Conservation (phyloP, 2,113 vertebrate species). For the Spilogale gracilis region DNA sequence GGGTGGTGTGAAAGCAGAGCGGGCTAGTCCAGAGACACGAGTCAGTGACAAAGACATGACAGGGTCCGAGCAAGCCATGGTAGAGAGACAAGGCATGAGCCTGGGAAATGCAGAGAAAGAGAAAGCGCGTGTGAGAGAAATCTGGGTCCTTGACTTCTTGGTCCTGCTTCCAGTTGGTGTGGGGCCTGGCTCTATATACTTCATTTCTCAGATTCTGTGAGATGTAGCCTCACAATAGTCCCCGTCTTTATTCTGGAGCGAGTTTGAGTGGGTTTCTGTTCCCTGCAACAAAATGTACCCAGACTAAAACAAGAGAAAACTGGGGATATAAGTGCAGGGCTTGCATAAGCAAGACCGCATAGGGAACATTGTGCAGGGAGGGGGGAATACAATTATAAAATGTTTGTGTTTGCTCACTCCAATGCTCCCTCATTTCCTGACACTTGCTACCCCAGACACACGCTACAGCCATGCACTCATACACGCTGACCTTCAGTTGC, state of each 20-base stretch:
- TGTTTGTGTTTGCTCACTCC: conserved; percentile 50
- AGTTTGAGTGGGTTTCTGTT: conserved; percentile 63
- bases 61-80: conserved; percentile 15
- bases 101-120: not conserved
- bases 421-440: conserved; percentile 59
- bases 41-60: conserved; percentile 11
- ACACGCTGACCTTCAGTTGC: not conserved
- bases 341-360: conserved; percentile 66
- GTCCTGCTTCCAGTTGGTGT: conserved; percentile 26
- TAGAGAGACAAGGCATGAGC: not conserved
- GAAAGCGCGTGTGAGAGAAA: not conserved
- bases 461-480: not conserved
- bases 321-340: conserved; percentile 62
- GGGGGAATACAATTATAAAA: conserved; percentile 55
- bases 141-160: conserved; percentile 48
- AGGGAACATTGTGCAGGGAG: conserved; percentile 48
- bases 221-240: conserved; percentile 41
- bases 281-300: conserved; percentile 60
- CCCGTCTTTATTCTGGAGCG: conserved; percentile 50
- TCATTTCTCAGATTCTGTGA: conserved; percentile 62
- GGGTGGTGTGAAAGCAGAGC: not conserved
- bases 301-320: conserved; percentile 70
- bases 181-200: not conserved
- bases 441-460: conserved; percentile 46
- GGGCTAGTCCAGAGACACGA: not conserved